Base-by-base conservation (phyloP, 2,113 vertebrate species). In the Ceyx cyanopectus region DNA sequence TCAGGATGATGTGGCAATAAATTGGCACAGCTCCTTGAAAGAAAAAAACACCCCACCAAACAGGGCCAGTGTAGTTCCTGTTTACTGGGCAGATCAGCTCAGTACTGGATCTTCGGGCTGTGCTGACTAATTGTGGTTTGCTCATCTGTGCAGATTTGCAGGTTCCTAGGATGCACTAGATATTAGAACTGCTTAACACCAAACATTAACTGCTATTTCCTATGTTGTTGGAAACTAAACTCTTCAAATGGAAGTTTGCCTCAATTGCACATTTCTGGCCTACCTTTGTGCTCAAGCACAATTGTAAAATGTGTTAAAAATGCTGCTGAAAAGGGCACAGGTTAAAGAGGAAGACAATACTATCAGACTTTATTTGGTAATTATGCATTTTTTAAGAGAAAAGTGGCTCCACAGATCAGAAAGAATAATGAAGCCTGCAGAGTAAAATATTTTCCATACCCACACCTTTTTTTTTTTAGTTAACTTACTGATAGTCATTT, bases 81-180 rank as follows among this genome's bases (percentile, higher is more conserved):
- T 83, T 88, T 83, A 48, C 68, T 77, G 21, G 34, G 50, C 65
- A 73, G 76, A 85, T 88, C 60, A 85, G 67, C 45, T 76, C 5
- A 2, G 26, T 72, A 43, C 68, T 43, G 68, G 24, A 72, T 73
- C 60, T 80, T 88, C 77, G 80, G 73, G 51, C 73, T 66, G 5
- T 57, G 21, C 30, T 85, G 72, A 83, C 68, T 84, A 89, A 81
- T 37, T 78, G 74, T 46, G 53, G n/a, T 92, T 86, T 94, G 84
- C 51, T 86, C 69, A 62, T 74, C 48, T 56, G 43, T n/a, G 66
- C 66, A 81, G 43, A 87, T 79, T 70, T 72, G 34, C 62, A 85
- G 82, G 66, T 56, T 83, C 74, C 29, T 45, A 27, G 23, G 48
- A 68, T 34, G 30, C 34, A 37, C 41, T 48, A 6, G 40, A 7